Base-by-base conservation (phyloP, 2,797 vertebrate genomes). In the Girardinus metallicus region DNA sequence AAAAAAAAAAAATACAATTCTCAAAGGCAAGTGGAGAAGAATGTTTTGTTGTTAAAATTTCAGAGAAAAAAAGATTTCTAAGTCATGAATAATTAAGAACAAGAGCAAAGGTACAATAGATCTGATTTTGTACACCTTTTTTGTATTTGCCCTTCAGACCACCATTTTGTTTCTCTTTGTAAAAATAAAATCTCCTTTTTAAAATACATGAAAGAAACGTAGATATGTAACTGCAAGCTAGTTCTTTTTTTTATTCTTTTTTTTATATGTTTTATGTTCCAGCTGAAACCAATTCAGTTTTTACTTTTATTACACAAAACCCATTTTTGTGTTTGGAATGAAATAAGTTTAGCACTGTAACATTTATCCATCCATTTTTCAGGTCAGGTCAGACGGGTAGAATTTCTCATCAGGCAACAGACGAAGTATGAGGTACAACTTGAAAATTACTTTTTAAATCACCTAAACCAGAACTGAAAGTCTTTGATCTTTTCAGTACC, bases 381-480 rank as follows among this genome's bases (percentile, higher is more conserved):
- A n/a, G 1, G 64, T 68, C 36, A 26, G 64, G 64, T 68, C 21
- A 26, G 6, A 36, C 18, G 36, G 21, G 64, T 68, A 41, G 64
- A 41, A 41, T 26, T 68, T 68, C 64, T 68, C 36, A 68, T 41
- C 64, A 41, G 18, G 21, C 64, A 68, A 12, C 36, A 68, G 36
- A n/a, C 41, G 2, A 44, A 13, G 5, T 70, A 70, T 70, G 26
- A n/a, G 26, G 66, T 70, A 70, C 41, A 44, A n/a, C 66, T 70
- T 43, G 39, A 21, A 70, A 43, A 43, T 70, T 43, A 31, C 31
- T 74, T 74, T 74, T 74, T 41, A 36, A 64, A 70, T 53, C n/a
- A 12, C 31, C 5, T 47, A 68, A 51, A 83, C 26, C 34, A 64
- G 73, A 53, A 75, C 26, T 66, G 46, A 76, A 75, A 18, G 29